Base-by-base conservation (phyloP, 2,888 invertebrate genomes). In the Hirudinaria manillensis region DNA sequence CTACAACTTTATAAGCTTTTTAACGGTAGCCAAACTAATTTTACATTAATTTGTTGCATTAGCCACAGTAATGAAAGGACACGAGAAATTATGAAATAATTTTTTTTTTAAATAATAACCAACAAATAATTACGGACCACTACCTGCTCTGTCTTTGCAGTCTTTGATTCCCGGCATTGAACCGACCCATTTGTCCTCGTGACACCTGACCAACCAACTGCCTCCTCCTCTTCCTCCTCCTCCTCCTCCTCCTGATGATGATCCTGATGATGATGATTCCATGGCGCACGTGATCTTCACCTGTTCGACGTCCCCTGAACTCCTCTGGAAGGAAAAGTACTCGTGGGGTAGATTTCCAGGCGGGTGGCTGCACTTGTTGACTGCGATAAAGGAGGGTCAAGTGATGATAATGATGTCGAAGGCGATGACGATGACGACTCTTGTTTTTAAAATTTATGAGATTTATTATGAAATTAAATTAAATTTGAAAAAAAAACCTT, bases 111-210 rank as follows among this genome's bases (percentile, higher is more conserved):
- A 21, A 36, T 10, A 36, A 36, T 10, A 36, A 6, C 36, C 3
- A 3, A 24, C 56, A 56, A 7, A 7, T 13, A 3, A 56, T 56
- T 3, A 24, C 56, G n/a, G 1, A 3, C 36, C 24, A 38, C 16
- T 4, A 72, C 72, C 72, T 72, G 21, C 72, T 13, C 29, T 2
- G 3, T 51, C 53, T 27, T n/a, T 51, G n/a, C 72, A 72, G 32
- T 72, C 72, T 13, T 51, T n/a, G n/a, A 51, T 27, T 4, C n/a
- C 53, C 6, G 72, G 72, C 34, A 72, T 27, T 3, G n/a, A 21
- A n/a, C 72, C 72, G 24, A 72, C 6, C 72, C 72, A 72, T 32
- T 53, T 24, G n/a, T 53, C 72, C 21, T 53, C 53, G 2, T 38
- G 29, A n/a, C 72, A 72, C 24, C 53, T 27, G 32, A 72, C 55